Base-by-base conservation (phyloP, 2,888 invertebrate genomes). In the Rotaria sp. region DNA sequence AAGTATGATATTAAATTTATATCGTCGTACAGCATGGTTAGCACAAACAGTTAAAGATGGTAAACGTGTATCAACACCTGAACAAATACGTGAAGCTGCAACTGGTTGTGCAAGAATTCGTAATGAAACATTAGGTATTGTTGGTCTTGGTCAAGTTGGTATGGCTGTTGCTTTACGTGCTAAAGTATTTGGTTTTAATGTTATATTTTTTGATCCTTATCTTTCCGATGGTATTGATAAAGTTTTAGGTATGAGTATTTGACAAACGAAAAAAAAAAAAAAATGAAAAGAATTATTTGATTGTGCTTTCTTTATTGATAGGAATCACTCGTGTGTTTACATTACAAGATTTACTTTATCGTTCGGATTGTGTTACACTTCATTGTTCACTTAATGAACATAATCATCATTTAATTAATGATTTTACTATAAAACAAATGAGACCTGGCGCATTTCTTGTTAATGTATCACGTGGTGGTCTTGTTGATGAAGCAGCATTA, bases 391-490 rank as follows among this genome's bases (percentile, higher is more conserved):
- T 99, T 91, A 98, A 97, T 92, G 97, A 98, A 93, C 97, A 97
- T 94, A 99, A 98, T 93, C 96, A 97, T 92, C 97, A 97, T 93
- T 94, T 99, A 92, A 97, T 99, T 92, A 98, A 98, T 92, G 98
- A 98, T 93, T 96, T 95, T 93, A 98, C 98, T 92, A 96, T 99
- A 92, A 97, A 98, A 94, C 97, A 98, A 93, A 97, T 98, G 95
- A 93, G 95, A 91, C 95, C 95, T 91, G 97, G 98, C 90, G 97
- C 97, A 92, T 98, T 98, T 93, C 93, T 99, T 92, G 97, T 99
- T 91, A 99, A 99, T 94, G 99, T 98, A 91, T 97, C 97, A 89
- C 94, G 97, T 91, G 97, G 97, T 89, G 97, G 97, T 87, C 93
- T 99, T 89, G 96, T 99, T 88, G 97, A 98, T 93, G 98, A 99